Percentiles rank a stretch among this genome's conserved stretches.
These are phyloP conservation scores for Natrix natrix DNA, from an alignment of 2,797 vertebrate genomes.

Conservation along the genomic window DNA sequence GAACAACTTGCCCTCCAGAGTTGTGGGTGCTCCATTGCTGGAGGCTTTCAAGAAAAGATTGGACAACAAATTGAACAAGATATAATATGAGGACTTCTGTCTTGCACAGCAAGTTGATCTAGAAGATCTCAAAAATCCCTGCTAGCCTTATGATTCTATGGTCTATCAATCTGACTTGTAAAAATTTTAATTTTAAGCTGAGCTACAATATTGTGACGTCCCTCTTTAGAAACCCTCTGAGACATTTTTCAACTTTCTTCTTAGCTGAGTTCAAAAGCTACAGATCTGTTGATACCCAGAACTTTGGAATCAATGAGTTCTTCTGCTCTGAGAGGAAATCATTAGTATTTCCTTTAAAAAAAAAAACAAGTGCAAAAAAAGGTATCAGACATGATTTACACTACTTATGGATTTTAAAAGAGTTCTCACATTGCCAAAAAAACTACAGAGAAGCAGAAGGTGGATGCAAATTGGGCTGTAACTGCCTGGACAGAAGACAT, in stretches of 20 bases:
- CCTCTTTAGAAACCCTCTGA: not conserved
- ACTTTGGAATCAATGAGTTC: not conserved
- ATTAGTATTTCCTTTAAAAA: not conserved
- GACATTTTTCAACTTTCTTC: not conserved
- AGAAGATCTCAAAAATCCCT: not conserved
- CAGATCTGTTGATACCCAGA: conserved; percentile 14
- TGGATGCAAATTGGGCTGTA: not conserved
- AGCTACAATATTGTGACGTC: not conserved
- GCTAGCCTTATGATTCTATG: not conserved
- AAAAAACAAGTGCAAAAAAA: not conserved
- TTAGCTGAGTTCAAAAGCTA: not conserved
- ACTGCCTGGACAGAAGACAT: not conserved
- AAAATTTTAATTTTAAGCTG: not conserved
- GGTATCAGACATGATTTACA: not conserved
- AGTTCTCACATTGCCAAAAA: not conserved
- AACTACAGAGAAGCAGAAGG: not conserved
- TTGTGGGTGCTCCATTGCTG: not conserved
- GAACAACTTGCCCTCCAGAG: not conserved
- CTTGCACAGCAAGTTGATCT: not conserved
- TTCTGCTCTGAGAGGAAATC: not conserved
- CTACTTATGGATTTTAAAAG: not conserved
- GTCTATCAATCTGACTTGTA: not conserved
- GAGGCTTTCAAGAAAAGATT: not conserved
- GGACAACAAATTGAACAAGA: not conserved
- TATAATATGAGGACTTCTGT: not conserved